Percentiles rank a stretch among this genome's conserved stretches.
phyloP scores from a whole-genome alignment of 2,797 vertebrate genomes.

The Pipistrellus kuhlii region DNA sequence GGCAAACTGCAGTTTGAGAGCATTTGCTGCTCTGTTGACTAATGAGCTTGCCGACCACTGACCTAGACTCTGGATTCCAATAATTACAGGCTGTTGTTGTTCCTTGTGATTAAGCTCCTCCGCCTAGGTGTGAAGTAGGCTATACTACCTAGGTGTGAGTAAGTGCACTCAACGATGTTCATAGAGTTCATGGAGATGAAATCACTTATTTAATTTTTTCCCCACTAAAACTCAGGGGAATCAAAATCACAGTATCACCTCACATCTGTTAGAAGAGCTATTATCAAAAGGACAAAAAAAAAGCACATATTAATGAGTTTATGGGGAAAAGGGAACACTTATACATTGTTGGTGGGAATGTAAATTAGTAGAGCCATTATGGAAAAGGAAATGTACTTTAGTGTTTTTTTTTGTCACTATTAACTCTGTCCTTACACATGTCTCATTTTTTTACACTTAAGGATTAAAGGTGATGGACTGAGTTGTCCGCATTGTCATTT shows the following conservation, averaged over 20 bases:
- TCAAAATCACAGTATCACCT: neutral
- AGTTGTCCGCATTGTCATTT: neutral
- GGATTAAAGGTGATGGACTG: neutral
- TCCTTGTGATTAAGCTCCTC: no score
- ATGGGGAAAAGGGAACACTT: neutral
- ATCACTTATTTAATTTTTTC: neutral
- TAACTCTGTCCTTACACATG: neutral
- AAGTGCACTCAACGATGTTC: neutral
- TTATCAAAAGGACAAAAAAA: neutral
- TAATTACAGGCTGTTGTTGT: no score
- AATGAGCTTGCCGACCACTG: no score
- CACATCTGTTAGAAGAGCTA: neutral
- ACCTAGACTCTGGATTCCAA: no score
- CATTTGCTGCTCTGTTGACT: no score
- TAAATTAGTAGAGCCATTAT: neutral
- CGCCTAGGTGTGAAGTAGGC: neutral
- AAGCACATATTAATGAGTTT: neutral
- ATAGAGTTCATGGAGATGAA: neutral
- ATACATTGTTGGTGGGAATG: neutral
- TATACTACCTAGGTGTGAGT: neutral
- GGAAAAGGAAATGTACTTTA: neutral
- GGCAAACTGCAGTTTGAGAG: no score
- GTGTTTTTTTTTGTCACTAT: neutral
- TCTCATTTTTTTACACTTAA: neutral
- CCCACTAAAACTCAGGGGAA: neutral